These are phyloP conservation scores for Oreochromis aureus DNA, from an alignment of 2,113 vertebrate species.

Conservation along the genomic window DNA sequence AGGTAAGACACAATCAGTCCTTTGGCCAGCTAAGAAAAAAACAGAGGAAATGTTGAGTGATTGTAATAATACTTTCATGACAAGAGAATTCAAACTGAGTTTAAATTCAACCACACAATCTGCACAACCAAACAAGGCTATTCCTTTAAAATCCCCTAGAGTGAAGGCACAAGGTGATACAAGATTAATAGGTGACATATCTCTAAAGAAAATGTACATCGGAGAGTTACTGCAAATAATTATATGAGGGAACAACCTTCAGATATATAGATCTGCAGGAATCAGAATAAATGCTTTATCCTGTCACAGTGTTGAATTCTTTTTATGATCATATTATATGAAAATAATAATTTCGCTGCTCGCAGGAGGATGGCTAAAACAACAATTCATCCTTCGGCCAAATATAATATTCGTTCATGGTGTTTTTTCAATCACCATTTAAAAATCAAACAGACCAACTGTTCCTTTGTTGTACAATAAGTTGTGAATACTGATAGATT, in stretches of 20 bases:
- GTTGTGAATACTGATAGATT: not conserved
- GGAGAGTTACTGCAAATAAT: not conserved
- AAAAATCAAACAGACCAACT: not conserved
- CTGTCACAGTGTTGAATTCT: not conserved
- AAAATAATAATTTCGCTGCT: not conserved
- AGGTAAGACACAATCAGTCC: constrained; percentile 25
- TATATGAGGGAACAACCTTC: not conserved
- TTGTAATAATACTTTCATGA: not conserved
- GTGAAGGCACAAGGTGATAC: not conserved
- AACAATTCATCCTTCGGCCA: not conserved
- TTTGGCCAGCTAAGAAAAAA: not conserved
- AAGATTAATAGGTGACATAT: not conserved
- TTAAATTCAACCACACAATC: constrained; percentile 36
- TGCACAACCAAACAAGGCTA: not conserved
- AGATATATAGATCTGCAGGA: not conserved
- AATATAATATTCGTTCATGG: not conserved
- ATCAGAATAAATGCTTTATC: not conserved
- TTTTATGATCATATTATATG: not conserved
- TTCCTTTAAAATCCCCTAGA: constrained; percentile 10
- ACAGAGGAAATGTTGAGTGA: not conserved
- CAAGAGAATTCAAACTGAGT: not conserved
- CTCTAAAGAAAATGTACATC: not conserved
- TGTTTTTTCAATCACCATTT: not conserved
- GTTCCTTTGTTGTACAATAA: not conserved
- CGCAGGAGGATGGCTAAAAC: not conserved